phyloP scores from a whole-genome alignment of 30 jellyfish, hydroid and myxozoan genomes.

The Chrysaora quinquecirrha region DNA sequence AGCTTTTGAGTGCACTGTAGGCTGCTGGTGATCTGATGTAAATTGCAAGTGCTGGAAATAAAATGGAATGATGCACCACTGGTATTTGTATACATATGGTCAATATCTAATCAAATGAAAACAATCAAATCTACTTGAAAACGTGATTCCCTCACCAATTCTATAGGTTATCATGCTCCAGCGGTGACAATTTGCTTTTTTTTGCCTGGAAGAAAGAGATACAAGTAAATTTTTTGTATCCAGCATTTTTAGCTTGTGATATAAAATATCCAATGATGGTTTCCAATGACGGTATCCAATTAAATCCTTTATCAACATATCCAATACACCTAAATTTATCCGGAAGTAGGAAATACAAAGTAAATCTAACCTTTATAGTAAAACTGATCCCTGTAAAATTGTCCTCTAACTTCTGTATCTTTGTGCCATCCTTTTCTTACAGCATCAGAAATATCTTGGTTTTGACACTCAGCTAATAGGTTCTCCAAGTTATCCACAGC shows the following conservation, averaged over 20 bases:
- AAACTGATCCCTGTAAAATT: conserved; percentile 45
- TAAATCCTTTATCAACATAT: no score
- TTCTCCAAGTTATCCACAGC: conserved; percentile 26
- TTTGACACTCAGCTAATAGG: background rate
- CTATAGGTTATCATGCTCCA: conserved; percentile 15
- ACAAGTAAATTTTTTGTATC: no score
- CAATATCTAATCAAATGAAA: background rate
- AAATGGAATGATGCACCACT: background rate
- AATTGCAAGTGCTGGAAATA: conserved; percentile 45
- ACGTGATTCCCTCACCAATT: background rate
- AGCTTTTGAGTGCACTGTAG: conserved; percentile 40
- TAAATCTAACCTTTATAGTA: conserved; percentile 22
- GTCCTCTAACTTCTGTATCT: conserved; percentile 28
- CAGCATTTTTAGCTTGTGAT: no score
- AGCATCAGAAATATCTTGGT: background rate
- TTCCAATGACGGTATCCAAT: no score
- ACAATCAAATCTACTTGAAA: background rate
- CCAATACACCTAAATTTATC: no score
- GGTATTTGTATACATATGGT: background rate
- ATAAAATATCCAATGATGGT: no score
- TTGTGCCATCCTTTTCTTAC: conserved; percentile 10
- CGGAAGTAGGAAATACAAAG: no score
- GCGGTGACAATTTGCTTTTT: background rate
- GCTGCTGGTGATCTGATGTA: no score
- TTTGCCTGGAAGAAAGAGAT: background rate